Base-by-base conservation (phyloP, 2,797 vertebrate genomes). In the Pseudochirops cupreus region DNA sequence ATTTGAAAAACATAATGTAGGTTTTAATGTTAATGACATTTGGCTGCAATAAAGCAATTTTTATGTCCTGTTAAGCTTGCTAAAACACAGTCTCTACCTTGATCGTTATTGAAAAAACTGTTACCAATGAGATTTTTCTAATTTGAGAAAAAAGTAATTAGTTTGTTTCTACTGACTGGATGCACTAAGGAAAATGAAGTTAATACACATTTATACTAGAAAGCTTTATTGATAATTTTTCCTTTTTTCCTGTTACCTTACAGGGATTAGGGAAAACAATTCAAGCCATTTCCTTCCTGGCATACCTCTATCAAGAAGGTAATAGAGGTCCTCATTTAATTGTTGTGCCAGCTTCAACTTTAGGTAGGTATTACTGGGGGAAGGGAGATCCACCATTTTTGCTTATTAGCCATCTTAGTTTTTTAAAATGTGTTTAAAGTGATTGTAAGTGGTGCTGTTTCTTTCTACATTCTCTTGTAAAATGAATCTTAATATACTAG, bases 261-360 rank as follows among this genome's bases (percentile, higher is more conserved):
- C 98, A 99, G 99, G 99, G 99, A 97, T 99, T 99, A 97, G 99
- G 99, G 92, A 99, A 99, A 99, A 99, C 99, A 57, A 99, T 99
- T 98, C 99, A 99, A 98, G 99, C 99, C 59, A 99, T 99, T 98
- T 98, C 99, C 2, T 99, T 99, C 98, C 98, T 99, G 96, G 99
- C 99, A 91, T 99, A 99, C 96, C 99, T 99, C 28, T 99, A 99
- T 94, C 97, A 99, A 98, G 98, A 99, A 91, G 99, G 99, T 94
- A 98, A 99, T 94, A 98, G 94, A 56, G 99, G 99, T 93, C 99
- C 99, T 96, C 99, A 99, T 98, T 98, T 99, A 97, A 99, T 99
- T 96, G 99, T 98, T 95, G 99, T 99, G 96, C 99, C 99, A 1
- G 98, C 99, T n/a, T 99, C 99, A 95, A 99, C 99, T 0, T 97